Evolutionary conservation across 2,113 vertebrate genomes (phyloP), one percentile per base, ranked within the genome.

Genomic region (Apistogramma diplotaenia): DNA sequence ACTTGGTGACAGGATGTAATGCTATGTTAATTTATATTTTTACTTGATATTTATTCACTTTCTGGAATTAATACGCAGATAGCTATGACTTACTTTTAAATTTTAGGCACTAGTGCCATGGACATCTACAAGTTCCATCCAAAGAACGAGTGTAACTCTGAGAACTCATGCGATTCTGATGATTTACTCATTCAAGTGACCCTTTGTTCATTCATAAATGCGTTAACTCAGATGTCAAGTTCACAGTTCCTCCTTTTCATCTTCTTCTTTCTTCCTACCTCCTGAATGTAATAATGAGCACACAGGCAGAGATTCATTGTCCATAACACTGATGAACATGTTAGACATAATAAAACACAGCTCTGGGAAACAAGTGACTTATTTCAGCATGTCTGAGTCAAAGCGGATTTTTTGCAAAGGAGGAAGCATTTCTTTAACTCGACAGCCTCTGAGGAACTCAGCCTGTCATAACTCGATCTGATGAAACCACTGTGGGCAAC

Each of bases 381-480:
- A 85, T 83, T 55, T 62, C 35, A 29, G 78, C 84, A 8, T 35
- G 33, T 35, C 33, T 33, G 33, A 33, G n/a, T 0, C 33, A 33
- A 8, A 33, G 82, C 73, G 70, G 56, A 74, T 59, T 84, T 81
- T 16, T 27, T 9, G 21, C 23, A 1, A 15, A 23, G 31, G 25
- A 8, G 0, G 79, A 83, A 70, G 53, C 5, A 1, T 87, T 82
- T 79, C 40, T 54, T 27, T 53, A 46, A 46, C 12, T 74, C 18
- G 78, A 33, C 60, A 58, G 55, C 29, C 0, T 80, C 49, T 51
- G 33, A 78, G 15, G 18, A 75, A 23, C 31, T 40, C 12, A 76
- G 72, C 85, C 8, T 82, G 88, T 87, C 43, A 49, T 67, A 73
- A 76, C 86, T 71, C 72, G 83, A 46, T 7, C n/a, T 21, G 25